Conservation (phyloP, 2,113 vertebrate genomes). For the Anthoscopus minutus region DNA sequence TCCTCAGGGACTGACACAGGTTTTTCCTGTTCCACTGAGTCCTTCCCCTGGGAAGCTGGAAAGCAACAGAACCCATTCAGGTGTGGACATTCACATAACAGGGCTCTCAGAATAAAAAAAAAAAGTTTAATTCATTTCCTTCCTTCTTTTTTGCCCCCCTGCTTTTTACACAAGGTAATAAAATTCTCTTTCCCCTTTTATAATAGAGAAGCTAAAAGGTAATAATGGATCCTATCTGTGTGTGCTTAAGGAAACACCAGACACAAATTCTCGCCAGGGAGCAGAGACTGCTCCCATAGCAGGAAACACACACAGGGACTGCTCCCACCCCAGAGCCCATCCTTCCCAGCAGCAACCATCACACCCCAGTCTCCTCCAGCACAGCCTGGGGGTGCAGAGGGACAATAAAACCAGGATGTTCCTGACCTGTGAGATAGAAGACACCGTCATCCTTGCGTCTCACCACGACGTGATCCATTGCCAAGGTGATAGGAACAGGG, state of each 20-base stretch:
- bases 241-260: background rate
- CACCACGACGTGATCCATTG: constrained; percentile 79
- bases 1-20: constrained; percentile 7
- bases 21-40: background rate
- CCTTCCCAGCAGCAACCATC: background rate
- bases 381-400: background rate
- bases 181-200: background rate
- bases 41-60: constrained; percentile 7
- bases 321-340: background rate
- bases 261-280: background rate
- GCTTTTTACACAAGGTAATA: background rate
- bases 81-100: background rate
- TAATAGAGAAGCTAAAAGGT: background rate
- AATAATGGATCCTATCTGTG: background rate
- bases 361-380: background rate
- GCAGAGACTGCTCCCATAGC: background rate
- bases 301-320: background rate
- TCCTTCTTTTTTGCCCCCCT: rapidly evolving
- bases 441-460: constrained; percentile 83
- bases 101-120: background rate
- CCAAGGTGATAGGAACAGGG: constrained; percentile 80
- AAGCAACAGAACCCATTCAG: background rate
- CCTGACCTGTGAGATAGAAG: constrained; percentile 83
- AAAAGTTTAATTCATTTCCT: background rate
- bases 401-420: background rate